A percentile compares a stretch with the other conserved stretches of the same genome.
phyloP scores from a whole-genome alignment of 92 coral and sea anemone species.

The Meandrina meandrites region DNA sequence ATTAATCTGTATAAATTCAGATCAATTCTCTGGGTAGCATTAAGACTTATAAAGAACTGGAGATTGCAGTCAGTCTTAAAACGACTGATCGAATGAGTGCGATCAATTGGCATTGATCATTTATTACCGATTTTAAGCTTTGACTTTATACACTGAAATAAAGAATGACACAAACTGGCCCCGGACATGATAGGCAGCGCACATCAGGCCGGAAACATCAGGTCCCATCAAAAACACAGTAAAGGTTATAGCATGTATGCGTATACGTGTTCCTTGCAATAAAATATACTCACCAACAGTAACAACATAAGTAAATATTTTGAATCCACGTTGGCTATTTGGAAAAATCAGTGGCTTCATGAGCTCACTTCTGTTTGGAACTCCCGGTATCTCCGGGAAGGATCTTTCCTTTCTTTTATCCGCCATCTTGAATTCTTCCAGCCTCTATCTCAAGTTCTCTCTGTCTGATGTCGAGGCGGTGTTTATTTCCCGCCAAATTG shows the following conservation, averaged over 20 bases:
- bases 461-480: background rate
- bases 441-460: background rate
- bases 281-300: slow-evolving; percentile 56
- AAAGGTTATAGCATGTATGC: too few relatives aligned
- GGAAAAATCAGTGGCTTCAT: slow-evolving; percentile 83
- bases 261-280: background rate
- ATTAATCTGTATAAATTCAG: background rate
- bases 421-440: slow-evolving; percentile 45
- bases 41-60: background rate
- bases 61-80: background rate
- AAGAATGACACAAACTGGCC: too few relatives aligned
- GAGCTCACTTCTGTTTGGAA: slow-evolving; percentile 69
- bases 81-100: background rate
- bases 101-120: background rate
- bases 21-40: background rate
- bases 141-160: too few relatives aligned
- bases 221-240: too few relatives aligned
- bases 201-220: background rate
- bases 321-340: slow-evolving; percentile 80
- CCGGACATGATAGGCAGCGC: background rate
- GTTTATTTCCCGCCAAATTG: slow-evolving; percentile 28
- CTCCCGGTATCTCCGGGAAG: slow-evolving; percentile 63
- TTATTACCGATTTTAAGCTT: background rate
- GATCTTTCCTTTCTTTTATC: slow-evolving; percentile 18
- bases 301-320: slow-evolving; percentile 65